A percentile compares a stretch with the other conserved stretches of the same genome.
phyloP scores from a whole-genome alignment of 2,888 invertebrate genomes.

The Aethes cnicana region DNA sequence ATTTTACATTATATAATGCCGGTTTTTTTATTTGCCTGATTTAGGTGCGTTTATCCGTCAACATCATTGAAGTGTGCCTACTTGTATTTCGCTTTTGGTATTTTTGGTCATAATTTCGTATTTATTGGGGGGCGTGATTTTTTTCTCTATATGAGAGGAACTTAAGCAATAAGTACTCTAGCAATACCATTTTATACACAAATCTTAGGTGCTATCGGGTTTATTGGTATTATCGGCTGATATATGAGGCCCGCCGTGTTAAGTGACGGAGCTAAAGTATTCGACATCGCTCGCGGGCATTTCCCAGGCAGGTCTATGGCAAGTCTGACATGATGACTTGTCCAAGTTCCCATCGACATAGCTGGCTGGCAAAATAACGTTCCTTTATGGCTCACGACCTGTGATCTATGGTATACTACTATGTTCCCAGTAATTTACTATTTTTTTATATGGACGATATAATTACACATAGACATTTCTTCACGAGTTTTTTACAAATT shows the following conservation, averaged over 20 bases:
- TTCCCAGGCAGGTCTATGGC: conserved; percentile 70
- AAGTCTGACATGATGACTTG: conserved; percentile 30
- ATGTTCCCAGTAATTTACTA: too few relatives aligned
- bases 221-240: conserved; percentile 39
- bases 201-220: too few relatives aligned
- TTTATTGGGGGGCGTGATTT: too few relatives aligned
- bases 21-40: neutral
- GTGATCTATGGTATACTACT: too few relatives aligned
- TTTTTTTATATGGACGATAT: too few relatives aligned
- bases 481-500: too few relatives aligned
- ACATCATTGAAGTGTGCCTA: neutral
- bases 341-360: conserved; percentile 49
- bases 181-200: conserved; percentile 41
- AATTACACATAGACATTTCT: too few relatives aligned
- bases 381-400: too few relatives aligned
- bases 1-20: conserved; percentile 11
- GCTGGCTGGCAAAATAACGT: conserved; percentile 1
- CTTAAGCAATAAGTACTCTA: conserved; percentile 33
- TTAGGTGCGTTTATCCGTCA: conserved; percentile 23
- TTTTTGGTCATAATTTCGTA: too few relatives aligned
- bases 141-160: too few relatives aligned
- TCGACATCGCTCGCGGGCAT: conserved; percentile 57
- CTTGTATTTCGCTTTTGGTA: neutral
- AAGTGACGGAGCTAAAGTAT: conserved; percentile 47
- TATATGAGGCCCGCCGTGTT: conserved; percentile 54